Evolutionary conservation across 2,113 vertebrate genomes (phyloP).

Genomic region (Xiphias gladius): DNA sequence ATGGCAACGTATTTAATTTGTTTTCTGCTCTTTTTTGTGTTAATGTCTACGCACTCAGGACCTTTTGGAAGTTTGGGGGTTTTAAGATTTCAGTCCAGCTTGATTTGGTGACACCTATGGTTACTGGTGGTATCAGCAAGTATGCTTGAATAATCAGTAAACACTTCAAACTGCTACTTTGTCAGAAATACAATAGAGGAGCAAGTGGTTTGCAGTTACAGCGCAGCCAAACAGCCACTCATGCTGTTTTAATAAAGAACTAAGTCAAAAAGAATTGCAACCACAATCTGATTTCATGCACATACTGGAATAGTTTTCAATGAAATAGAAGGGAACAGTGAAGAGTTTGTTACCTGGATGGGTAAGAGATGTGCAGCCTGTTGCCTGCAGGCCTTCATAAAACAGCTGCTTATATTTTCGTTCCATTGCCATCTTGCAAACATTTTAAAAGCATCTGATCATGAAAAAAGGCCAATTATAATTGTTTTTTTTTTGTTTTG

Average conservation of each 20-base stretch:
- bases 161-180: no score
- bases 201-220: background rate
- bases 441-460: background rate
- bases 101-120: no score
- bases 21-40: no score
- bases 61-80: no score
- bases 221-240: background rate
- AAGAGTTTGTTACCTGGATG: background rate
- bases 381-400: background rate
- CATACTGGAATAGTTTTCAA: background rate
- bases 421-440: no score
- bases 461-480: background rate
- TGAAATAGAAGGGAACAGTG: background rate
- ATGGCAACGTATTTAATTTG: no score
- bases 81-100: no score
- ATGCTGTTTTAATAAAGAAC: background rate
- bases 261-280: background rate
- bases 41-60: no score
- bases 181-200: background rate
- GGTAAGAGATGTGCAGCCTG: background rate
- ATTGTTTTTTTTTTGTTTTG: no score
- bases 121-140: no score
- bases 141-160: no score
- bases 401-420: background rate
- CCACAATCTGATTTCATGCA: background rate